Evolutionary conservation across 2,888 invertebrate species (phyloP).

Genomic region (Drosophila anomalipes): DNA sequence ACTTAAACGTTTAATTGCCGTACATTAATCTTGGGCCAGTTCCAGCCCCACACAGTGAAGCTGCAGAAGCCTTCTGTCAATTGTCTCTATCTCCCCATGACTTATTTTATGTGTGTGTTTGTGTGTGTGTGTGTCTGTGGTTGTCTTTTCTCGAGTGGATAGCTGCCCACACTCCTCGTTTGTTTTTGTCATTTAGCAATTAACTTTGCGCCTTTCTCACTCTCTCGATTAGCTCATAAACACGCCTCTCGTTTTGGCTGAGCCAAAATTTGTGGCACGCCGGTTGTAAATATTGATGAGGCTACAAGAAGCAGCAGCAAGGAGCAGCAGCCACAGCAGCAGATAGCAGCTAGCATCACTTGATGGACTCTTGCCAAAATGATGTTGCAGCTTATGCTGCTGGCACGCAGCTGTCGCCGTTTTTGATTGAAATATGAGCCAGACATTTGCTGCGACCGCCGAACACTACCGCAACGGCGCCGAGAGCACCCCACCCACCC

Average conservation of each 20-base stretch:
- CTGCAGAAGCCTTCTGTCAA: conserved; percentile 46
- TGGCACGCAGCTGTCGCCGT: conserved; percentile 76
- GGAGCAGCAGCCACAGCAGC: conserved; percentile 8
- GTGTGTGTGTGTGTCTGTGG: conserved; percentile 2
- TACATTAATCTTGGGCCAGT: conserved; percentile 69
- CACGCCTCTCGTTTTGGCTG: conserved; percentile 42
- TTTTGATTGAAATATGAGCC: conserved; percentile 79
- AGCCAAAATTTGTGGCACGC: conserved; percentile 76
- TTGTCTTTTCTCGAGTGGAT: conserved; percentile 40
- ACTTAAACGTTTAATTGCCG: conserved; percentile 81
- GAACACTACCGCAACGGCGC: conserved; percentile 28
- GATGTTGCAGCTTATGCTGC: conserved; percentile 78
- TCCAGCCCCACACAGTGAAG: conserved; percentile 19
- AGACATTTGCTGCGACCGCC: conserved; percentile 42
- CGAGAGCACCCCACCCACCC: neutral
- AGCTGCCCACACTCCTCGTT: conserved; percentile 38
- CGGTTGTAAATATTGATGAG: conserved; percentile 81
- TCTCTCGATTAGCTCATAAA: conserved; percentile 29
- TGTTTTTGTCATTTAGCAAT: conserved; percentile 79
- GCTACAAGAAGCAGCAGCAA: conserved; percentile 22
- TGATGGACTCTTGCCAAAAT: conserved; percentile 82
- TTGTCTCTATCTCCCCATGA: conserved; percentile 29
- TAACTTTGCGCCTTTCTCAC: conserved; percentile 63
- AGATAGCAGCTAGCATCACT: conserved; percentile 30
- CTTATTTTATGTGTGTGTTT: conserved; percentile 1